Percentiles rank a stretch among this genome's conserved stretches.
Evolutionary conservation across 2,888 invertebrate species (phyloP).

Genomic region (Acronicta psi): DNA sequence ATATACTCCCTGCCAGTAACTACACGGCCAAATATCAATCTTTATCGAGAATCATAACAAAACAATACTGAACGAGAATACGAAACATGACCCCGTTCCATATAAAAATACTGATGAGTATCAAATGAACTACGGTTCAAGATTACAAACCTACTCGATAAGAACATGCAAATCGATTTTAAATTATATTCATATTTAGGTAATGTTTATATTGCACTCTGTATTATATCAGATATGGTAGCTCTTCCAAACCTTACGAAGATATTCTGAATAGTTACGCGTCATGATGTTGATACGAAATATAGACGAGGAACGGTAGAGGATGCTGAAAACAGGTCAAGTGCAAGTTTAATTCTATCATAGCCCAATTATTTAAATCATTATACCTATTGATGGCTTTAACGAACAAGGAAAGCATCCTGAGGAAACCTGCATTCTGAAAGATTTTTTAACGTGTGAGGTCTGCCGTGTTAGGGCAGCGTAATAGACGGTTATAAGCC

Average conservation of each 20-base stretch:
- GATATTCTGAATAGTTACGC: too few species aligned
- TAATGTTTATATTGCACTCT: not conserved
- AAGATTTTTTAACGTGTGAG: too few species aligned
- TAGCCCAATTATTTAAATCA: too few species aligned
- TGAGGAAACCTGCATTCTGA: too few species aligned
- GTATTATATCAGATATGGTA: too few species aligned
- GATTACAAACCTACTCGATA: constrained; percentile 42
- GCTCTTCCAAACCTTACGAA: too few species aligned
- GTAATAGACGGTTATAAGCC: too few species aligned
- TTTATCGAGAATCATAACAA: constrained; percentile 44
- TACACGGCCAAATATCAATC: constrained; percentile 25
- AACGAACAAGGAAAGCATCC: too few species aligned
- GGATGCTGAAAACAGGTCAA: not conserved
- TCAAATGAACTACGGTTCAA: constrained; percentile 51
- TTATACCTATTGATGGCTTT: too few species aligned
- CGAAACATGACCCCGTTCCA: constrained; percentile 46
- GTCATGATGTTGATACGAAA: too few species aligned
- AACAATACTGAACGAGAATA: constrained; percentile 50
- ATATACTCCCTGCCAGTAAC: constrained; percentile 1
- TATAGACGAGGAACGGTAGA: too few species aligned
- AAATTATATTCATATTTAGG: constrained; percentile 14
- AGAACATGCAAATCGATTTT: constrained; percentile 37
- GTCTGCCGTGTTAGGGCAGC: too few species aligned
- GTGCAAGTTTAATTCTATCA: not conserved
- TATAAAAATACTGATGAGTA: constrained; percentile 42